Conservation (phyloP, 2,888 invertebrate genomes). For the Plagodis pulveraria region DNA sequence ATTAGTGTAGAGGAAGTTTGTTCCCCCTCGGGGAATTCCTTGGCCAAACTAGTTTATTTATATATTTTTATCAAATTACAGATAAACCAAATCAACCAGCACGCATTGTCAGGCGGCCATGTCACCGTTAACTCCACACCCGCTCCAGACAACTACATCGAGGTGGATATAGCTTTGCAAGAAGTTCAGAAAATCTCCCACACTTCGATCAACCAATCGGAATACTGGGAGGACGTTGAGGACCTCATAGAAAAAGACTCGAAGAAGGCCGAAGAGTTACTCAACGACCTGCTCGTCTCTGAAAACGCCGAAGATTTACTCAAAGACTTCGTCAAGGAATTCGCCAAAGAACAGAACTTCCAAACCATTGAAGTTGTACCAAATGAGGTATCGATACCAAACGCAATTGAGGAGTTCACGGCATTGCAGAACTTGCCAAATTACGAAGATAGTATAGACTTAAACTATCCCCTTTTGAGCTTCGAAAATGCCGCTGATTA, state of each 20-base stretch:
- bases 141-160: conserved; percentile 44
- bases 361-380: conserved; percentile 18
- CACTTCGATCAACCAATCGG: conserved; percentile 51
- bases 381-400: conserved; percentile 21
- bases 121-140: conserved; percentile 58
- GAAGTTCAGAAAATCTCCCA: conserved; percentile 54
- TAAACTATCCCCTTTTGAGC: conserved; percentile 33
- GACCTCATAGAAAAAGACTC: conserved; percentile 55
- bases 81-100: conserved; percentile 65
- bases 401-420: conserved; percentile 48
- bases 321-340: conserved; percentile 25
- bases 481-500: conserved; percentile 20
- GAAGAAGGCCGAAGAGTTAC: conserved; percentile 5
- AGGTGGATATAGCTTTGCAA: conserved; percentile 55
- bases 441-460: conserved; percentile 41
- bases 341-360: conserved; percentile 34
- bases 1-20: too few species aligned
- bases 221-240: conserved; percentile 51
- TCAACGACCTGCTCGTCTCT: conserved; percentile 8
- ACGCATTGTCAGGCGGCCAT: conserved; percentile 66
- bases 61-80: conserved; percentile 39
- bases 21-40: not conserved
- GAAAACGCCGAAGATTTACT: conserved; percentile 17
- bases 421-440: conserved; percentile 32
- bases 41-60: not conserved